phyloP scores from a whole-genome alignment of 92 coral and sea anemone species.

The Actinernus sp. region DNA sequence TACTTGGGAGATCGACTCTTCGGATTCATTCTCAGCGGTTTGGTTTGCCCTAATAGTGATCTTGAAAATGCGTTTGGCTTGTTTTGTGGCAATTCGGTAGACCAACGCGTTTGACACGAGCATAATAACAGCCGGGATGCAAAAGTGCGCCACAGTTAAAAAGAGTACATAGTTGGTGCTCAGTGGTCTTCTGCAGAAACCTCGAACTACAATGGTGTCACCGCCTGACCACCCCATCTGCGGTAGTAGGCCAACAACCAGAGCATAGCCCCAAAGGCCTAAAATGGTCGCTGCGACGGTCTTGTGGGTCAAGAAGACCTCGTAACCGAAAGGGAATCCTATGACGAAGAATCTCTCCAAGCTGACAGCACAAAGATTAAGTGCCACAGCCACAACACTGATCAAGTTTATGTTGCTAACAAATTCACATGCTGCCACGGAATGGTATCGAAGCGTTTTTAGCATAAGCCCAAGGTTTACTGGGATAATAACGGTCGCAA shows the following conservation, averaged over 20 bases:
- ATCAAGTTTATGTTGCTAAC: slow-evolving; percentile 49
- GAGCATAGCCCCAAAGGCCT: slow-evolving; percentile 62
- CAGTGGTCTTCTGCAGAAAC: slow-evolving; percentile 28
- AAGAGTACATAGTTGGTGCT: slow-evolving; percentile 56
- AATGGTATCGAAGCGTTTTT: slow-evolving; percentile 45
- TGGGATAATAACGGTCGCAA: slow-evolving; percentile 66
- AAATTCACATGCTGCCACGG: slow-evolving; percentile 62
- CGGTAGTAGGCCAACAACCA: slow-evolving; percentile 68
- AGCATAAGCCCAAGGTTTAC: slow-evolving; percentile 51
- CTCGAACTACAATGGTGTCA: slow-evolving; percentile 10
- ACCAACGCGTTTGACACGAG: slow-evolving; percentile 51
- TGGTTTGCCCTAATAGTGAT: background rate
- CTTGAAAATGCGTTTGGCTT: slow-evolving; percentile 63
- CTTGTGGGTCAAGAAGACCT: slow-evolving; percentile 52
- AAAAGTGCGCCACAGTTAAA: slow-evolving; percentile 57
- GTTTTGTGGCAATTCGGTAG: slow-evolving; percentile 76
- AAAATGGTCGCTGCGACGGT: slow-evolving; percentile 38
- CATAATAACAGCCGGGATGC: slow-evolving; percentile 76
- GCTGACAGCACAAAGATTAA: slow-evolving; percentile 76
- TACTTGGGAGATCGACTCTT: slow-evolving; percentile 27
- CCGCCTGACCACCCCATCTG: slow-evolving; percentile 75
- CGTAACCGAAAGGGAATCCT: slow-evolving; percentile 72
- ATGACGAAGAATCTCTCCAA: slow-evolving; percentile 78
- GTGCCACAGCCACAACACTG: slow-evolving; percentile 66
- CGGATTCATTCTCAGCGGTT: slow-evolving; percentile 5